A percentile compares a stretch with the other conserved stretches of the same genome.
Conservation (phyloP, 2,113 vertebrate species). For the Sorex fumeus region DNA sequence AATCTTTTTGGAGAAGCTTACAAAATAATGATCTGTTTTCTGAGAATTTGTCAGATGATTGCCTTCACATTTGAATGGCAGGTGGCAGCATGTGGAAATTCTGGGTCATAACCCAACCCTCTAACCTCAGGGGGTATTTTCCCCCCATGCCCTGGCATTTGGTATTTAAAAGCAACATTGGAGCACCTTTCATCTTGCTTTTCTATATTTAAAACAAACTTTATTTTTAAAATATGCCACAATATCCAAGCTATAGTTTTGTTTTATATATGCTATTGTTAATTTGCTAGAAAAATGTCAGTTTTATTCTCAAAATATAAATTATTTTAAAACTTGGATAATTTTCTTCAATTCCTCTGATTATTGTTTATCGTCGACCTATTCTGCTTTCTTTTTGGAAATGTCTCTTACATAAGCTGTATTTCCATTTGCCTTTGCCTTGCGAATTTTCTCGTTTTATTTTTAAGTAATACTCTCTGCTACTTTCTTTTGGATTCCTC, state of each 20-base stretch:
- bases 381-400: background rate
- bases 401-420: background rate
- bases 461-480: background rate
- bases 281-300: constrained; percentile 13
- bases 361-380: background rate
- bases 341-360: constrained; percentile 19
- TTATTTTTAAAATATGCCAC: constrained; percentile 17
- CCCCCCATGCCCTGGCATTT: background rate
- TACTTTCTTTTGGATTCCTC: constrained; percentile 27
- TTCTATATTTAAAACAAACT: background rate
- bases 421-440: background rate
- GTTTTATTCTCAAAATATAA: constrained; percentile 28
- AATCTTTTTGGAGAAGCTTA: background rate
- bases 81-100: background rate
- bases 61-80: background rate
- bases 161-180: background rate
- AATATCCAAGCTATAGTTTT: background rate
- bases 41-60: background rate
- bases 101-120: background rate
- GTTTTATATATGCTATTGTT: background rate
- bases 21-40: background rate
- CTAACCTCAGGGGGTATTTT: background rate
- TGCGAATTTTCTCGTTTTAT: constrained; percentile 56
- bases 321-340: background rate
- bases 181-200: background rate